Conservation (phyloP, 1,140 invertebrate species). For the Danaus plexippus region DNA sequence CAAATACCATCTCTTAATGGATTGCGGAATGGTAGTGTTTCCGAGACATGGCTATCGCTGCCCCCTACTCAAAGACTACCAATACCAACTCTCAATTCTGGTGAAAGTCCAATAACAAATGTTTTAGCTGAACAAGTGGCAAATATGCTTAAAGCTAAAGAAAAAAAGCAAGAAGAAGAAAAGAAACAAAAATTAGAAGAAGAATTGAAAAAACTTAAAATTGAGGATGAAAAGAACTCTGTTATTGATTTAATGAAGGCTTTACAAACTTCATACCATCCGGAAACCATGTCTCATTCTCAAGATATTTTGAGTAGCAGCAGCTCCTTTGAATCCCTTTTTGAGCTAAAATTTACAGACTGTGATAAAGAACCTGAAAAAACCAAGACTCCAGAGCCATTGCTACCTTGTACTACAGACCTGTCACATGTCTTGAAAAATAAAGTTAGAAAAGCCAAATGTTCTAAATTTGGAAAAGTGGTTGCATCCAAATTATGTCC, state of each 20-base stretch:
- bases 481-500: conserved; percentile 33
- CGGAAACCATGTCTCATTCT: conserved; percentile 1
- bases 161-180: conserved; percentile 36
- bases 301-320: conserved; percentile 32
- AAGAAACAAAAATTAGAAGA: conserved; percentile 31
- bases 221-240: conserved; percentile 29
- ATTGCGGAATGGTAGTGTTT: conserved; percentile 21
- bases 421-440: conserved; percentile 45
- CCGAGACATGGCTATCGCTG: conserved; percentile 24
- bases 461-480: conserved; percentile 51
- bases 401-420: conserved; percentile 40
- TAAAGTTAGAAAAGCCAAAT: conserved; percentile 34
- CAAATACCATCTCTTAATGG: conserved; percentile 17
- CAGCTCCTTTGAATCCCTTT: conserved; percentile 43
- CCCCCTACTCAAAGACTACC: conserved; percentile 25
- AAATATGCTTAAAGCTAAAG: conserved; percentile 53
- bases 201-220: conserved; percentile 27
- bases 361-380: conserved; percentile 20
- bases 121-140: conserved; percentile 45
- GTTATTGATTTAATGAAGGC: conserved; percentile 49
- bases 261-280: conserved; percentile 24
- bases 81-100: conserved; percentile 28
- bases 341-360: conserved; percentile 34
- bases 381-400: conserved; percentile 22
- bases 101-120: conserved; percentile 39